phyloP scores from a whole-genome alignment of 2,113 vertebrate genomes.

The Lophotis ruficrista region DNA sequence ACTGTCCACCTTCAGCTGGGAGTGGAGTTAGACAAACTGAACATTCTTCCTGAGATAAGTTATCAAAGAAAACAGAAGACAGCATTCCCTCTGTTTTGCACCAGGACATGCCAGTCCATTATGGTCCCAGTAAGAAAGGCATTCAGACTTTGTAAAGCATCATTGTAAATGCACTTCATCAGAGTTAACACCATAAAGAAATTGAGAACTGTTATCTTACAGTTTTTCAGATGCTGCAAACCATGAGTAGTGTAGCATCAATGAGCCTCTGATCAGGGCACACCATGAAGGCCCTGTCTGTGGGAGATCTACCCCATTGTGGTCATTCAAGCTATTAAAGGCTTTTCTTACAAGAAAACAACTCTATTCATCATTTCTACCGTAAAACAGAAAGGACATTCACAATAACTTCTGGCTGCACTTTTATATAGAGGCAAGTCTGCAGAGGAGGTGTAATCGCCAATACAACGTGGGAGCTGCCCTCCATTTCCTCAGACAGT shows the following conservation, averaged over 20 bases:
- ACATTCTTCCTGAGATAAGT: not conserved
- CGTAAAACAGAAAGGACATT: not conserved
- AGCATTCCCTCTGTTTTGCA: not conserved
- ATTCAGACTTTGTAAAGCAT: not conserved
- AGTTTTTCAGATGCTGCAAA: not conserved
- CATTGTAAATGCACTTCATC: not conserved
- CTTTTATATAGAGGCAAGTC: not conserved
- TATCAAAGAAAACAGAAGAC: not conserved
- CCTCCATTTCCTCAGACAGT: accelerated
- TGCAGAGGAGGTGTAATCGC: not conserved
- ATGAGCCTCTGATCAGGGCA: not conserved
- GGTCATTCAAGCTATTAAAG: not conserved
- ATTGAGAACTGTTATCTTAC: not conserved
- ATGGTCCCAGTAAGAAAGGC: not conserved
- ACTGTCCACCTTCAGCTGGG: not conserved
- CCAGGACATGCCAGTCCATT: not conserved
- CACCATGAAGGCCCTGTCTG: accelerated
- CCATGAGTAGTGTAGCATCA: not conserved
- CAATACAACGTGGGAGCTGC: not conserved
- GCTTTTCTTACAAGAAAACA: not conserved
- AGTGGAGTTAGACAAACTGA: not conserved
- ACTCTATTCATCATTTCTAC: not conserved
- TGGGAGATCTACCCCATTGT: not conserved
- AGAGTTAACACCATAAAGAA: not conserved
- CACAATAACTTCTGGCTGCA: not conserved